Evolutionary conservation across 1,140 invertebrate species (phyloP).

Genomic region (Caenorhabditis remanei): DNA sequence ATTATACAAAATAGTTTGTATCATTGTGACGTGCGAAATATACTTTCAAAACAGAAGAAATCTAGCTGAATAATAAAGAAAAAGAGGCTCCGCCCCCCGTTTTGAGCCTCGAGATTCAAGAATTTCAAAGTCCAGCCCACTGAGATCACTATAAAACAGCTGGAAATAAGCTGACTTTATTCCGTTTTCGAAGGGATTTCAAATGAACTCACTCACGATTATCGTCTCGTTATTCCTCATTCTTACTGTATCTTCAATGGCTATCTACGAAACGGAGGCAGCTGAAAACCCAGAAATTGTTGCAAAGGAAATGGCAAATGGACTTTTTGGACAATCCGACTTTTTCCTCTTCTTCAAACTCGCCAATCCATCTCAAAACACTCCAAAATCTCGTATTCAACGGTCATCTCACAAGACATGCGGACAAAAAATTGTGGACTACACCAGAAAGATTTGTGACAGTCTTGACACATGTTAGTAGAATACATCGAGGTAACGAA

Average conservation of each 20-base stretch:
- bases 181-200: neutral
- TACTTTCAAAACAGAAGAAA: neutral
- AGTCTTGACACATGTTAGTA: neutral
- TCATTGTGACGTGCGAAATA: neutral
- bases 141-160: too few relatives aligned
- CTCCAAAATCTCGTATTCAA: neutral
- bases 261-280: neutral
- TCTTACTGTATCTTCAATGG: neutral
- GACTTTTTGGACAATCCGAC: neutral
- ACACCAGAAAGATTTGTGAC: neutral
- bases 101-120: too few relatives aligned
- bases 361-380: neutral
- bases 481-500: neutral
- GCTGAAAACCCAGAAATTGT: neutral
- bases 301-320: neutral
- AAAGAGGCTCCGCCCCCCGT: neutral
- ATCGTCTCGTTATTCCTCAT: neutral
- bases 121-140: too few relatives aligned
- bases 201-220: neutral
- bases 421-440: neutral
- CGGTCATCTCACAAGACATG: neutral
- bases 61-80: neutral
- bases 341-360: neutral
- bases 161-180: too few relatives aligned
- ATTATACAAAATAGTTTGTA: neutral